A percentile compares a stretch with the other conserved stretches of the same genome.
Conservation (phyloP, 2,888 invertebrate genomes). For the Baccha elongata region DNA sequence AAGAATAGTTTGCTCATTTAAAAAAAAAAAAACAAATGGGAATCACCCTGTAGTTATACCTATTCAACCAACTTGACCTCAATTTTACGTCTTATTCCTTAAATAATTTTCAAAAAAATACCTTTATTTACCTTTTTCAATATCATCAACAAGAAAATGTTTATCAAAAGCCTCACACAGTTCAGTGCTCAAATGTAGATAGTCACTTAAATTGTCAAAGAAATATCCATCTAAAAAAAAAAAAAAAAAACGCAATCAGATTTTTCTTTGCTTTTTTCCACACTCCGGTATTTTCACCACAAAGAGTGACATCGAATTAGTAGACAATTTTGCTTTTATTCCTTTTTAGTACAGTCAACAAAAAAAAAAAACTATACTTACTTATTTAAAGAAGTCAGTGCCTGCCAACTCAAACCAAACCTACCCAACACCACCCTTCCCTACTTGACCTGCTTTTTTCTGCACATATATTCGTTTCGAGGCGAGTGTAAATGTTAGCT, state of each 20-base stretch:
- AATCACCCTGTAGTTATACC: too few relatives aligned
- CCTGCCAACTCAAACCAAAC: not conserved
- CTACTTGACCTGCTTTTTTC: conserved; percentile 36
- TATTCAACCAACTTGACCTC: too few relatives aligned
- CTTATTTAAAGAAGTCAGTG: conserved; percentile 25
- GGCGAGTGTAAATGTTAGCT: not conserved
- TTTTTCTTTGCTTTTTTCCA: conserved; percentile 9
- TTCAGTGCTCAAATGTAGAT: not conserved
- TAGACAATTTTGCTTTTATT: conserved; percentile 23
- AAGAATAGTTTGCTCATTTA: too few relatives aligned
- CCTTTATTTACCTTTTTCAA: too few relatives aligned
- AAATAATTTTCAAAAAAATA: too few relatives aligned
- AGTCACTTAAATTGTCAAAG: conserved; percentile 40
- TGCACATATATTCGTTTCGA: not conserved
- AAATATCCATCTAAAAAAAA: conserved; percentile 42
- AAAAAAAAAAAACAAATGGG: too few relatives aligned
- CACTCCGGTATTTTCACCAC: not conserved
- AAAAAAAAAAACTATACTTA: not conserved
- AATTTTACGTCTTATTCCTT: too few relatives aligned
- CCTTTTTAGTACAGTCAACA: not conserved
- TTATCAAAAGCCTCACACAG: not conserved
- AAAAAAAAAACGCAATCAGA: conserved; percentile 51
- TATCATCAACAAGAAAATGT: too few relatives aligned
- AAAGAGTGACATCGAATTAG: conserved; percentile 50
- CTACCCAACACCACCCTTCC: not conserved